Evolutionary conservation across 1,140 invertebrate genomes (phyloP), one percentile per base, ranked within the genome.

Genomic region (Aplysia californica): DNA sequence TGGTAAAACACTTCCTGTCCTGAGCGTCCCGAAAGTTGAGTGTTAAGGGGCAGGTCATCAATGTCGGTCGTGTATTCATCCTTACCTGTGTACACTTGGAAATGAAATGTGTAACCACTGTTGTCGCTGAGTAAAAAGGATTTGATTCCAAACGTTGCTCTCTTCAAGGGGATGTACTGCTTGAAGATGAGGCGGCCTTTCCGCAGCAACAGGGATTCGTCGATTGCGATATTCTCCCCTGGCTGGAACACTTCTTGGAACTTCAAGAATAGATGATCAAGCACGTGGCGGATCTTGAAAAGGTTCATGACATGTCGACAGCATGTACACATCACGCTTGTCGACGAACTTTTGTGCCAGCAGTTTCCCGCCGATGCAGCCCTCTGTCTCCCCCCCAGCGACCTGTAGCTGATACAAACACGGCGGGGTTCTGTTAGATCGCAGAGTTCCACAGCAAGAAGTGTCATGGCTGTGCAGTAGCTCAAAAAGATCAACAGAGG

Each of bases 291-390:
- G n/a, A n/a, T n/a, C n/a, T n/a, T n/a, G n/a, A n/a, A n/a, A n/a
- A n/a, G n/a, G 23, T 36, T 33, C 26, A 41, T 78, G 71, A 33
- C 29, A 56, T 18, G 38, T 78, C 2, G 72, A 50, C 2, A 75
- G n/a, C 44, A 66, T 75, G 6, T 66, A 65, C 20, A 78, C 77
- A 21, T 66, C 29, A 4, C 55, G 50, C 29, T 56, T 75, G 26
- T 59, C 38, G n/a, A 75, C 50, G 50, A 69, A 75, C 59, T 78
- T 78, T 3, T 33, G 26, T 36, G 56, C 36, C 21, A 75, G 18
- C 23, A 78, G 23, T 50, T 18, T 10, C 21, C 36, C 64, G 0
- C 59, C 61, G 5, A 21, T 6, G 3, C 23, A 29, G 20, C 44
- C 15, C 10, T 38, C 65, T 38, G 71, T 31, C 23, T 75, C 3